These are phyloP conservation scores for Tetanocera ferruginea DNA, from an alignment of 2,888 invertebrate genomes.

Conservation along the genomic window DNA sequence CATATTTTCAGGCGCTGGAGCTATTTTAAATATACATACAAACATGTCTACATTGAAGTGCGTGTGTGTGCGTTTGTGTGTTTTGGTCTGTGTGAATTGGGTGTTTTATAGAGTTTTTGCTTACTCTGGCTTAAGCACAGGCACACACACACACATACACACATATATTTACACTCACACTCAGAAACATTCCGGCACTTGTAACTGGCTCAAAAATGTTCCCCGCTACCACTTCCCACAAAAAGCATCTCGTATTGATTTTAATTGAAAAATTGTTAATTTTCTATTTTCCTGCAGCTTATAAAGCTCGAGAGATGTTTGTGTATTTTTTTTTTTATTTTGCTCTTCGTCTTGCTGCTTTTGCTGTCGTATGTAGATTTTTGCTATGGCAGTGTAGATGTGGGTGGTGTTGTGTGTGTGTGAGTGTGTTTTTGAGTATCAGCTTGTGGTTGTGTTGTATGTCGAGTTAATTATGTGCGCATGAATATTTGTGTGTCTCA, in stretches of 20 bases:
- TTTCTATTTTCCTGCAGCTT: slow-evolving; percentile 56
- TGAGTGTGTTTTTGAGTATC: neutral
- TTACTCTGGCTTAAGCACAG: neutral
- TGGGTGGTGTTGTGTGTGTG: slow-evolving; percentile 11
- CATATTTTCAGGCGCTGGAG: slow-evolving; percentile 23
- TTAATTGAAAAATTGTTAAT: slow-evolving; percentile 71
- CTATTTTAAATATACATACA: slow-evolving; percentile 21
- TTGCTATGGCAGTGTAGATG: neutral
- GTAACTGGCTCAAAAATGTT: slow-evolving; percentile 1
- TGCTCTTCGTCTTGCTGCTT: neutral
- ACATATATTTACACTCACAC: neutral
- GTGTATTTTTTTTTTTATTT: neutral
- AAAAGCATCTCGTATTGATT: slow-evolving; percentile 62
- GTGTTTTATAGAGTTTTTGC: neutral
- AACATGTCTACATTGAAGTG: neutral
- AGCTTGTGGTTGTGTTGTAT: slow-evolving; percentile 30
- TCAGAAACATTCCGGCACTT: neutral
- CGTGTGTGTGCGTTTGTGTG: neutral
- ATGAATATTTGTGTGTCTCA: neutral
- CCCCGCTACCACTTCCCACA: neutral
- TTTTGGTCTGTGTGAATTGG: neutral
- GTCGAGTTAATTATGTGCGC: slow-evolving; percentile 32
- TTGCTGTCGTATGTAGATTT: slow-evolving; percentile 26
- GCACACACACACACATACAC: neutral
- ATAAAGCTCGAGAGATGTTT: slow-evolving; percentile 47